These are phyloP conservation scores for Bombus affinis DNA, from an alignment of 1,140 invertebrate genomes.

Conservation along the genomic window DNA sequence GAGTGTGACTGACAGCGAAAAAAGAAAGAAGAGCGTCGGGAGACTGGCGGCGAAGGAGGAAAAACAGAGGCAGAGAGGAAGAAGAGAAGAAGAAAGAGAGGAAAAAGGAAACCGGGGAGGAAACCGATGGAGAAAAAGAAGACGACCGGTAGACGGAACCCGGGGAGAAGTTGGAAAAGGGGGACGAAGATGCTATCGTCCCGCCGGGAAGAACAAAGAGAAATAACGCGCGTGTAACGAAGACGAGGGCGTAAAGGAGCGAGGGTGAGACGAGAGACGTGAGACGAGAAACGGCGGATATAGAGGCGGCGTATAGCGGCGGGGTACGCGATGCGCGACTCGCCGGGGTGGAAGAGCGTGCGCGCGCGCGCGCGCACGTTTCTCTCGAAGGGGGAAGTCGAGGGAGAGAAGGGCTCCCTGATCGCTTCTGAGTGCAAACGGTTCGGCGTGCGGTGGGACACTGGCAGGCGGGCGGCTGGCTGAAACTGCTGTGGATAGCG, in stretches of 20 bases:
- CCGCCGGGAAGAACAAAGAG: slow-evolving; percentile 27
- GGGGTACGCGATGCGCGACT: slow-evolving; percentile 48
- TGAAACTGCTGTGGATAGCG: slow-evolving; percentile 79
- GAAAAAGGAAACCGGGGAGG: slow-evolving; percentile 9
- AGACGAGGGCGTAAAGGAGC: slow-evolving; percentile 25
- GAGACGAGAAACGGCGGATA: slow-evolving; percentile 38
- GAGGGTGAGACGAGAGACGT: slow-evolving; percentile 14
- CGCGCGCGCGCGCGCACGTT: slow-evolving; percentile 56
- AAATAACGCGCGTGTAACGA: slow-evolving; percentile 19
- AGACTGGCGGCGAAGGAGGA: neutral
- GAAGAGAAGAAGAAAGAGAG: neutral
- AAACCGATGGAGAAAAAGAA: slow-evolving; percentile 26
- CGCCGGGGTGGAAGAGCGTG: slow-evolving; percentile 64
- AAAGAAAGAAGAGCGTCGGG: neutral
- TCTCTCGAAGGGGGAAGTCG: slow-evolving; percentile 62
- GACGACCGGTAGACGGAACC: slow-evolving; percentile 16
- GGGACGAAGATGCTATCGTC: slow-evolving; percentile 17
- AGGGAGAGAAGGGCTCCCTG: slow-evolving; percentile 71
- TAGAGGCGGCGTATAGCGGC: slow-evolving; percentile 46
- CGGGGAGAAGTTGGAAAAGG: neutral
- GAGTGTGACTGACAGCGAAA: slow-evolving; percentile 62
- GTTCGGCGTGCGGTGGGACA: slow-evolving; percentile 82
- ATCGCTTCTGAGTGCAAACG: slow-evolving; percentile 81
- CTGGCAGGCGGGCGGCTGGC: slow-evolving; percentile 74
- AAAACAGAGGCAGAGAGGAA: neutral